Conservation (phyloP, 2,888 invertebrate genomes). For the Aphodius granarius region DNA sequence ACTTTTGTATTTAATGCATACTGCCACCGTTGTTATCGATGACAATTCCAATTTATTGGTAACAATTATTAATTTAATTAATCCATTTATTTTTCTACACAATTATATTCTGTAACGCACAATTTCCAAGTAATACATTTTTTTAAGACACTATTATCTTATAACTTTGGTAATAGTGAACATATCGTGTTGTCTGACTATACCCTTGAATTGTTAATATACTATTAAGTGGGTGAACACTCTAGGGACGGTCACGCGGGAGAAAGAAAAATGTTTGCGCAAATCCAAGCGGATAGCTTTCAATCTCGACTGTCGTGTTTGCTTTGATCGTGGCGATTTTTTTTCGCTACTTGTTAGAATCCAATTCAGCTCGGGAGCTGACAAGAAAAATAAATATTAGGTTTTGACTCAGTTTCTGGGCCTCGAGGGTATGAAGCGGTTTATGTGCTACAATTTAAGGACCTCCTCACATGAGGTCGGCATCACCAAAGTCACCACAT, state of each 20-base stretch:
- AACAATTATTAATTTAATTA: too few relatives aligned
- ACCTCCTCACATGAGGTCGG: neutral
- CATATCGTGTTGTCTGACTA: too few relatives aligned
- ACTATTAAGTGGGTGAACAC: neutral
- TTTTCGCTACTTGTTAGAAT: constrained; percentile 13
- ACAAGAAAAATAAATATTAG: constrained; percentile 15
- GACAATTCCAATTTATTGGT: too few relatives aligned
- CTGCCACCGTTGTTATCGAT: too few relatives aligned
- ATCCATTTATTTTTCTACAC: too few relatives aligned
- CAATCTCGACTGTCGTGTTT: constrained; percentile 2
- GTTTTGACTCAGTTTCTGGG: constrained; percentile 4
- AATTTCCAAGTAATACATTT: too few relatives aligned
- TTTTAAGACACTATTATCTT: too few relatives aligned
- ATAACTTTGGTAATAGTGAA: too few relatives aligned
- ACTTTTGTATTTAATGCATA: too few relatives aligned
- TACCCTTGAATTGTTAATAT: neutral
- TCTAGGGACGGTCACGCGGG: neutral
- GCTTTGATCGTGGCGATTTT: constrained; percentile 2
- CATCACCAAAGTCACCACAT: neutral
- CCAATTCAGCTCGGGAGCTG: neutral
- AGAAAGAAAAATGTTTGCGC: neutral
- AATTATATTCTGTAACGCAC: too few relatives aligned
- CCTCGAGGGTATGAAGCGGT: neutral
- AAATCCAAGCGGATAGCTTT: neutral
- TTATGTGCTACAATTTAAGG: constrained; percentile 3